A percentile compares a stretch with the other conserved stretches of the same genome.
Conservation (phyloP, 1,140 invertebrate species). For the Anthonomus grandis region DNA sequence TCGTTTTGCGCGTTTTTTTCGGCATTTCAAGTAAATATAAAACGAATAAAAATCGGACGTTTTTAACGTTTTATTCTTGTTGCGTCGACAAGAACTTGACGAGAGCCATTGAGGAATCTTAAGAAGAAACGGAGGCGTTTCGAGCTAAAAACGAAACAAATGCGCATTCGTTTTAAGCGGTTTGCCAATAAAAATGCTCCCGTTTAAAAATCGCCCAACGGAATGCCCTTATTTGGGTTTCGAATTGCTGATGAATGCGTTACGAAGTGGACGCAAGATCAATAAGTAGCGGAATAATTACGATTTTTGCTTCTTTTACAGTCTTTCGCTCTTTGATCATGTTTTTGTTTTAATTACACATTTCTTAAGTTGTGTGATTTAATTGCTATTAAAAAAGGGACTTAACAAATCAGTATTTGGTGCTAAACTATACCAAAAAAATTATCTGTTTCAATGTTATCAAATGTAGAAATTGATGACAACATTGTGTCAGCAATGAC, state of each 20-base stretch:
- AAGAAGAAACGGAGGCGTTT: conserved; percentile 19
- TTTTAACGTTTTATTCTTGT: conserved; percentile 5
- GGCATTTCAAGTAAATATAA: conserved; percentile 14
- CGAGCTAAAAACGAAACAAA: conserved; percentile 20
- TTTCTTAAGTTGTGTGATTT: too few relatives aligned
- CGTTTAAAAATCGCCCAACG: conserved; percentile 19
- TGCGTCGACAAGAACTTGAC: conserved; percentile 10
- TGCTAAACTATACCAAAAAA: too few relatives aligned
- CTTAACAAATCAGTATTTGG: too few relatives aligned
- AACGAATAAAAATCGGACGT: conserved; percentile 10
- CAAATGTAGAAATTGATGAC: too few relatives aligned
- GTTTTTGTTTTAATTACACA: too few relatives aligned
- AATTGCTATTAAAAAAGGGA: too few relatives aligned
- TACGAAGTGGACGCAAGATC: not conserved
- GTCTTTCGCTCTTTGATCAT: too few relatives aligned
- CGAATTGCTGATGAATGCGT: not conserved
- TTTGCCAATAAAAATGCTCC: conserved; percentile 25
- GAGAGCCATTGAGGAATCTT: conserved; percentile 11
- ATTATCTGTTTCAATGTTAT: too few relatives aligned
- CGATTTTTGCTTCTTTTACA: too few relatives aligned
- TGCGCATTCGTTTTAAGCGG: conserved; percentile 27
- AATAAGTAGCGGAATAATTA: too few relatives aligned
- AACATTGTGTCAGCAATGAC: too few relatives aligned
- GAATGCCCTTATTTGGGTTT: conserved; percentile 16
- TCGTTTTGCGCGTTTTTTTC: conserved; percentile 9